A percentile compares a stretch with the other conserved stretches of the same genome.
phyloP scores from a whole-genome alignment of 2,888 invertebrate genomes.

The Seira musarum region DNA sequence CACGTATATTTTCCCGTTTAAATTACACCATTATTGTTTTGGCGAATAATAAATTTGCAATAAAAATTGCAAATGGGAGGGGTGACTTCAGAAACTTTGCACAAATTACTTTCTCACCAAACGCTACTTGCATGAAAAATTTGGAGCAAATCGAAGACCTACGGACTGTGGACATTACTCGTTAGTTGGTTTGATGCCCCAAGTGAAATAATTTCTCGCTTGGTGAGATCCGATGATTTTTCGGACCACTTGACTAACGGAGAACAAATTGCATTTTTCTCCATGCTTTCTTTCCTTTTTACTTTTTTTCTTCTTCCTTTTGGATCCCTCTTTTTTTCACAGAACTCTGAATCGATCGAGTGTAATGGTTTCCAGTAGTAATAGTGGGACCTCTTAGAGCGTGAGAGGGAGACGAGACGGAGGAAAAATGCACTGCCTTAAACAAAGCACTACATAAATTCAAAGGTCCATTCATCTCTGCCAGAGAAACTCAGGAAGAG shows the following conservation, averaged over 20 bases:
- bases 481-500: background rate
- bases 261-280: constrained; percentile 66
- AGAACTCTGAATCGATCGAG: background rate
- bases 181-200: constrained; percentile 54
- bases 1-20: too few species aligned
- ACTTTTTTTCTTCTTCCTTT: constrained; percentile 12
- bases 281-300: background rate
- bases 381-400: background rate
- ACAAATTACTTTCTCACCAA: too few species aligned
- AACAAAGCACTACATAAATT: background rate
- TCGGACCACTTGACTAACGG: constrained; percentile 67
- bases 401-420: too few species aligned
- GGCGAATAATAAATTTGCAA: too few species aligned
- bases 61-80: too few species aligned
- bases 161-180: too few species aligned
- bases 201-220: constrained; percentile 68
- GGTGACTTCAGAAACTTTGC: too few species aligned
- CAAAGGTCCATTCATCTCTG: background rate
- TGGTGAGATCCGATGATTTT: constrained; percentile 64
- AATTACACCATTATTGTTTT: too few species aligned
- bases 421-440: background rate
- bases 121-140: too few species aligned
- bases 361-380: too few species aligned
- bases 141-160: too few species aligned
- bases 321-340: constrained; percentile 1